Percentiles rank a stretch among this genome's conserved stretches.
These are phyloP conservation scores for Nasonia oneida DNA, from an alignment of 2,888 invertebrate species.

Conservation along the genomic window DNA sequence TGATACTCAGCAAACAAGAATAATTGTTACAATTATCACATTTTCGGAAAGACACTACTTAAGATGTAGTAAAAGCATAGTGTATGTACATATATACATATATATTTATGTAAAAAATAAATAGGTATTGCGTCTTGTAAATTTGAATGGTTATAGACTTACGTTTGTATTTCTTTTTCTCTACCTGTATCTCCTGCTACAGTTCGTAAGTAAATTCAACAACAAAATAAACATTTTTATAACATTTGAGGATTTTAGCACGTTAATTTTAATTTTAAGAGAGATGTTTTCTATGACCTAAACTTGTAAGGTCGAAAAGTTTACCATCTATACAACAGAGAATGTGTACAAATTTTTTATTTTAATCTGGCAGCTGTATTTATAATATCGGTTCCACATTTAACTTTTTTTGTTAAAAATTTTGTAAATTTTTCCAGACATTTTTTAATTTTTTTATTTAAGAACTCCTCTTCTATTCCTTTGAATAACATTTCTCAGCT, in stretches of 20 bases:
- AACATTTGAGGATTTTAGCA: slow-evolving; percentile 38
- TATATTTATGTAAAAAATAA: slow-evolving; percentile 63
- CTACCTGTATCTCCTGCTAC: slow-evolving; percentile 52
- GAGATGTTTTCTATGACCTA: slow-evolving; percentile 32
- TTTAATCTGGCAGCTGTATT: slow-evolving; percentile 53
- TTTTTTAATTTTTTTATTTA: slow-evolving; percentile 15
- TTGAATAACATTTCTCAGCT: slow-evolving; percentile 24
- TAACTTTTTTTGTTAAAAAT: slow-evolving; percentile 52
- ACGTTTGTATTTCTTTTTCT: slow-evolving; percentile 54
- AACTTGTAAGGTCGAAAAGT: slow-evolving; percentile 24
- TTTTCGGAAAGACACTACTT: slow-evolving; percentile 56
- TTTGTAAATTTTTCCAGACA: slow-evolving; percentile 34
- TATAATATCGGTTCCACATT: slow-evolving; percentile 37
- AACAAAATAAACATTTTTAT: slow-evolving; percentile 55
- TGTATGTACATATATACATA: slow-evolving; percentile 64
- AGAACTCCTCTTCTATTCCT: slow-evolving; percentile 4
- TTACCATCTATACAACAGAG: slow-evolving; percentile 45
- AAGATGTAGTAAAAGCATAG: slow-evolving; percentile 61
- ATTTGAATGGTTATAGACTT: slow-evolving; percentile 59
- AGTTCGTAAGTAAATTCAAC: slow-evolving; percentile 49
- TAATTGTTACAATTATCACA: slow-evolving; percentile 57
- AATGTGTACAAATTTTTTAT: slow-evolving; percentile 46
- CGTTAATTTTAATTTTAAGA: slow-evolving; percentile 45
- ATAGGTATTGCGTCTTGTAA: slow-evolving; percentile 62
- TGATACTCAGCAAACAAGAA: slow-evolving; percentile 59